phyloP scores from a whole-genome alignment of 2,113 vertebrate genomes.

The Thunnus thynnus region DNA sequence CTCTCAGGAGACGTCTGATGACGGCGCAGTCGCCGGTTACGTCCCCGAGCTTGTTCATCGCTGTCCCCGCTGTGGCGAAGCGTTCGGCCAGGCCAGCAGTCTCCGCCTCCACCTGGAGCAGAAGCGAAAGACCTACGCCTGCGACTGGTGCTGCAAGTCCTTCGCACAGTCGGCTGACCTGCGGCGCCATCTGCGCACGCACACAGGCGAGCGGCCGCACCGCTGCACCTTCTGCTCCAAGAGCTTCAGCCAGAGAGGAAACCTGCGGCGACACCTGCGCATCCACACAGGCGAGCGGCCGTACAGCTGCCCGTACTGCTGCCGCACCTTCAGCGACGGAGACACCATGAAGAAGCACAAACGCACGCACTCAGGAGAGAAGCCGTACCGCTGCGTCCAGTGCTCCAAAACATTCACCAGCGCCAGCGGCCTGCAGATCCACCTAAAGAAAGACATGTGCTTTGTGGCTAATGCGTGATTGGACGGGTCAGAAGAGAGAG shows the following conservation, averaged over 20 bases:
- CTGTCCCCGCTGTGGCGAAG: slow-evolving; percentile 80
- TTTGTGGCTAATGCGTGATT: slow-evolving; percentile 48
- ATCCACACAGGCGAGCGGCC: slow-evolving; percentile 83
- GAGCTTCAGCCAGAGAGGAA: slow-evolving; percentile 84
- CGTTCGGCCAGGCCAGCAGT: slow-evolving; percentile 65
- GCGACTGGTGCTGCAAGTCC: slow-evolving; percentile 84
- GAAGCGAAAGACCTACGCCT: slow-evolving; percentile 79
- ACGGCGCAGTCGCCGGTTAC: accelerated
- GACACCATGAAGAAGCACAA: slow-evolving; percentile 82
- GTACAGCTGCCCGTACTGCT: slow-evolving; percentile 80
- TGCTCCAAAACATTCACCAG: slow-evolving; percentile 65
- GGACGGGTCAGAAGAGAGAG: background rate
- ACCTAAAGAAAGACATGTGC: slow-evolving; percentile 74
- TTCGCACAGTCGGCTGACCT: slow-evolving; percentile 85
- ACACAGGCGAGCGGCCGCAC: slow-evolving; percentile 84
- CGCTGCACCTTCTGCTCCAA: slow-evolving; percentile 84
- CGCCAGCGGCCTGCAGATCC: slow-evolving; percentile 68
- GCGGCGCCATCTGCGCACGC: slow-evolving; percentile 84
- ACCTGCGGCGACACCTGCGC: slow-evolving; percentile 81
- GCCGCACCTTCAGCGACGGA: slow-evolving; percentile 79
- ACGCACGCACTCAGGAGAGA: slow-evolving; percentile 76
- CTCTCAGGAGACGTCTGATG: background rate
- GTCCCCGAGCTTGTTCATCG: slow-evolving; percentile 53
- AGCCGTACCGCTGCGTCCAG: slow-evolving; percentile 66
- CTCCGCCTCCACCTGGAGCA: slow-evolving; percentile 80